Conservation (phyloP, 2,797 vertebrate genomes). For the Anisognathus igniventris region DNA sequence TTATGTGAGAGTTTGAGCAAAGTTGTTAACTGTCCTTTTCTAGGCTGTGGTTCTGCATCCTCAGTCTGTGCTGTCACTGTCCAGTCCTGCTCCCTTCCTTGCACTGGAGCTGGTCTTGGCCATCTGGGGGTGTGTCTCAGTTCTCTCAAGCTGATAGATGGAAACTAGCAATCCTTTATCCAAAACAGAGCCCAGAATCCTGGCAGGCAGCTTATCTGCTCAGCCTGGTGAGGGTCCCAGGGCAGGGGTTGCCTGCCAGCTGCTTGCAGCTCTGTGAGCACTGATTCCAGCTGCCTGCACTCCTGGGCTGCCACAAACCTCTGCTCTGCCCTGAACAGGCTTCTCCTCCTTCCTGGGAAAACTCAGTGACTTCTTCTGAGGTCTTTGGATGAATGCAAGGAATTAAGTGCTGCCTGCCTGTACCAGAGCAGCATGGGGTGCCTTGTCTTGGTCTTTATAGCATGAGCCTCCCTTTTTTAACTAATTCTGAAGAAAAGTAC, state of each 20-base stretch:
- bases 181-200: background rate
- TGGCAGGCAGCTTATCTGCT: background rate
- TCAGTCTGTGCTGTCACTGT: background rate
- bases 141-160: background rate
- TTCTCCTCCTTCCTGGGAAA: background rate
- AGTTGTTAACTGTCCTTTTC: background rate
- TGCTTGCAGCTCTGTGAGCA: background rate
- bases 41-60: background rate
- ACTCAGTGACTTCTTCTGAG: background rate
- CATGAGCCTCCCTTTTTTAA: rapidly evolving
- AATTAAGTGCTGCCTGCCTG: background rate
- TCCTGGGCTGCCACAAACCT: rapidly evolving
- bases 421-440: too few relatives aligned
- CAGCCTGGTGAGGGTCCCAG: background rate
- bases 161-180: background rate
- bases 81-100: background rate
- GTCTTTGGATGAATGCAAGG: background rate
- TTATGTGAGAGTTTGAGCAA: background rate
- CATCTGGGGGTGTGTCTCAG: background rate
- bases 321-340: background rate
- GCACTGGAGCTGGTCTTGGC: rapidly evolving
- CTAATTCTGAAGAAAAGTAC: background rate
- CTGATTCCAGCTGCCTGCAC: background rate
- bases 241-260: background rate
- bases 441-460: background rate